Base-by-base conservation (phyloP, 2,113 vertebrate species). In the Epinephelus cyanopodus region DNA sequence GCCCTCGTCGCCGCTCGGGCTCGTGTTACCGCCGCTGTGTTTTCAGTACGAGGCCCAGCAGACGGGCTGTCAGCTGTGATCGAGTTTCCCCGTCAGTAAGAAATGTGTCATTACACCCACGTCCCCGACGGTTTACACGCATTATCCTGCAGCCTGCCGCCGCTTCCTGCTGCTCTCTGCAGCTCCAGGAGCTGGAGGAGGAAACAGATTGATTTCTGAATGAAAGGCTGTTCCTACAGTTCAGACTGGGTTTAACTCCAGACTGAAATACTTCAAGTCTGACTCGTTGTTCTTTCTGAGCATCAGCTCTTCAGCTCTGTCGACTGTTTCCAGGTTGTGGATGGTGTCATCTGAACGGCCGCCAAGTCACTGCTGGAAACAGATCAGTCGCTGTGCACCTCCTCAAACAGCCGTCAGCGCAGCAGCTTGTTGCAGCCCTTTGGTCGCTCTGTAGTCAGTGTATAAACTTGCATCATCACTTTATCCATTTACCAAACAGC, bases 31-130 rank as follows among this genome's bases (percentile, higher is more conserved):
- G n/a, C 42, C 42, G 4, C 29, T 18, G 58, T 63, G 71, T 61
- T 65, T 18, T 4, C 12, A 9, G 68, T 1, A 10, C 33, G 53
- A 27, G 74, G 56, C 74, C 63, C 48, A 1, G 70, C 69, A 53
- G 60, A 72, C 54, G 42, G 42, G 25, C 23, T 79, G 82, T 87
- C 85, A 81, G 77, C 54, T 37, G 66, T 74, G 82, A 91, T 79
- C n/a, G 63, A 84, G 81, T 83, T 91, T 72, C 56, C 27, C 80
- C 58, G 66, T 73, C 84, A 74, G 61, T 81, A 17, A 82, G 67
- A 81, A 80, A 71, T 48, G 70, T 81, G 73, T 86, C 77, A 85
- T 89, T 84, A 84, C 79, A 77, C 82, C 80, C 39, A 78, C 64
- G 7, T 25, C 37, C 50, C 45, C 17, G 4, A 8, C 29, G 25